A percentile compares a stretch with the other conserved stretches of the same genome.
These are phyloP conservation scores for Ryuthela nishihirai DNA, from an alignment of 2,888 invertebrate species.

Conservation along the genomic window DNA sequence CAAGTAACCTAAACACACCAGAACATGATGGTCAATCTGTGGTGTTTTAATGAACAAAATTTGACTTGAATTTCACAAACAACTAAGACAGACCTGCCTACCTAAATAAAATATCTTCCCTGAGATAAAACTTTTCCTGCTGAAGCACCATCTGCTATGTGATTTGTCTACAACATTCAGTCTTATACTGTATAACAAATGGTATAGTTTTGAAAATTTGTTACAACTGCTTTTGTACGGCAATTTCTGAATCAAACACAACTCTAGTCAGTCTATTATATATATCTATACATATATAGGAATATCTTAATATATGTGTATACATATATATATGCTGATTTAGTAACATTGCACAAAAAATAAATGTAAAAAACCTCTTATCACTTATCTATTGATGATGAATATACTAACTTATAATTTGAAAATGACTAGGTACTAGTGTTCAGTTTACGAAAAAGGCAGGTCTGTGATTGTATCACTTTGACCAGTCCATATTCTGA, in stretches of 20 bases:
- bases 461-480: constrained; percentile 36
- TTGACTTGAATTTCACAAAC: too few relatives aligned
- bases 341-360: too few relatives aligned
- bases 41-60: too few relatives aligned
- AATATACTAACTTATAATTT: constrained; percentile 29
- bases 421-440: constrained; percentile 36
- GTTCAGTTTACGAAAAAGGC: constrained; percentile 31
- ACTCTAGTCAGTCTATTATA: too few relatives aligned
- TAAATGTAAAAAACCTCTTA: constrained; percentile 29
- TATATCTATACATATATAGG: too few relatives aligned
- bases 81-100: constrained; percentile 35
- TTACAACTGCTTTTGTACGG: too few relatives aligned
- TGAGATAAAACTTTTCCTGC: constrained; percentile 34
- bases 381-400: constrained; percentile 16
- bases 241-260: too few relatives aligned
- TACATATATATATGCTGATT: constrained; percentile 12
- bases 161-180: constrained; percentile 28
- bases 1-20: too few relatives aligned
- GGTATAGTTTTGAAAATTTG: constrained; percentile 29
- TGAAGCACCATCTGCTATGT: constrained; percentile 37
- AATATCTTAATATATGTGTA: too few relatives aligned
- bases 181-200: constrained; percentile 30
- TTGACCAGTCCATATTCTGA: too few relatives aligned
- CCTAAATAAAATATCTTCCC: constrained; percentile 33
- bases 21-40: too few relatives aligned